Evolutionary conservation across 1,140 invertebrate species (phyloP).

Genomic region (Nixonia krombeini): DNA sequence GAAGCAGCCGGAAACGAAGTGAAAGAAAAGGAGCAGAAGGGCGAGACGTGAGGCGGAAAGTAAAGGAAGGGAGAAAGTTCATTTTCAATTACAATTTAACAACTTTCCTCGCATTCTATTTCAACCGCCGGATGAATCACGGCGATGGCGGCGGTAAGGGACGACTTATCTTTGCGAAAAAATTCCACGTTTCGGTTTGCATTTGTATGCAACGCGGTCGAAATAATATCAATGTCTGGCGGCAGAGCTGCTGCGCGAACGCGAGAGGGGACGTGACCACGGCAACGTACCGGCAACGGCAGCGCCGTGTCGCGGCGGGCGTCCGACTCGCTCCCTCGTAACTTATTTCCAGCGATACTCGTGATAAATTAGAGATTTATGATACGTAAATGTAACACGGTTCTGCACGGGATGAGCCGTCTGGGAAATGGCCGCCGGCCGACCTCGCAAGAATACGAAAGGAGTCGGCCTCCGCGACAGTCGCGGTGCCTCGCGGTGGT

Average conservation of each 20-base stretch:
- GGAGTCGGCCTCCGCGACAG: conserved; percentile 39
- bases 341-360: conserved; percentile 42
- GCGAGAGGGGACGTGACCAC: conserved; percentile 52
- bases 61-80: no score
- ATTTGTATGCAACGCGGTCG: conserved; percentile 54
- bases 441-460: background rate
- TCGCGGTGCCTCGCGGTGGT: conserved; percentile 15
- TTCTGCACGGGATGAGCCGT: conserved; percentile 32
- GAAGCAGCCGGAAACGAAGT: no score
- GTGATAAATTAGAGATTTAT: conserved; percentile 56
- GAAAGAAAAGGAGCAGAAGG: no score
- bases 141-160: no score
- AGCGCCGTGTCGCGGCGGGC: background rate
- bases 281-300: conserved; percentile 24
- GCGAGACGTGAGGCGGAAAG: no score
- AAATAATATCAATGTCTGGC: conserved; percentile 56
- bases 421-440: conserved; percentile 3
- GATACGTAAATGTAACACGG: conserved; percentile 51
- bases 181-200: conserved; percentile 34
- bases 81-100: no score
- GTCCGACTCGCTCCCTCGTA: conserved; percentile 29
- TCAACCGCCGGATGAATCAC: no score
- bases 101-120: no score
- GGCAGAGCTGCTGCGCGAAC: conserved; percentile 22
- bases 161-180: conserved; percentile 32